Evolutionary conservation across 2,797 vertebrate genomes (phyloP).

Genomic region (Basileuterus tristriatus): DNA sequence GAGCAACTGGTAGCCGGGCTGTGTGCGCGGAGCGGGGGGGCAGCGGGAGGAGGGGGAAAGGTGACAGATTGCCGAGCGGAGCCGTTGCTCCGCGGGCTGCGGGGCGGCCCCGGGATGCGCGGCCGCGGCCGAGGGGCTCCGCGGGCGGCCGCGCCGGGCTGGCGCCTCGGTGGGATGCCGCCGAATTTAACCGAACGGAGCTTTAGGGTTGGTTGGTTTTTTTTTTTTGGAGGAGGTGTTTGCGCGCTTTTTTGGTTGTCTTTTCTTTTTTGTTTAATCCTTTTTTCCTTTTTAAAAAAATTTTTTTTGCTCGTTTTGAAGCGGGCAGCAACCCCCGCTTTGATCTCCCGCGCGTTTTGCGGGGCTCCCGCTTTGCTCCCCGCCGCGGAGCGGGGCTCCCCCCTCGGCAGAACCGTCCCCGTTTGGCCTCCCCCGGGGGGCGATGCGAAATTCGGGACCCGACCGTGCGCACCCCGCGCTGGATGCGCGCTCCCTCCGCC

Average conservation of each 20-base stretch:
- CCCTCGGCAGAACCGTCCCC: neutral
- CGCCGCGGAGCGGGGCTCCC: neutral
- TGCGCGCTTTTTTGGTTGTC: rapidly evolving
- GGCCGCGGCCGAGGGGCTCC: neutral
- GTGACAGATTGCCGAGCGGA: slow-evolving; percentile 90
- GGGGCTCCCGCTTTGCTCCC: neutral
- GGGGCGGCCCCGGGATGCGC: neutral
- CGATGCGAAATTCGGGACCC: neutral
- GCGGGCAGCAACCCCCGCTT: neutral
- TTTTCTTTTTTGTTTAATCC: too few species aligned
- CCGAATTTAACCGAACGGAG: neutral
- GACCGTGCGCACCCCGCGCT: neutral
- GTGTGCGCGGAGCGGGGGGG: slow-evolving; percentile 71
- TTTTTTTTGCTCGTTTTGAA: neutral
- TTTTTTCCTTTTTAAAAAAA: too few species aligned
- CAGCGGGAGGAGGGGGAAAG: slow-evolving; percentile 52
- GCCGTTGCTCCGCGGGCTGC: slow-evolving; percentile 79
- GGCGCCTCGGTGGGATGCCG: neutral
- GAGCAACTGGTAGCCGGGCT: slow-evolving; percentile 85
- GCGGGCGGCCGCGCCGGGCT: slow-evolving; percentile 28
- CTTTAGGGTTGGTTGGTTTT: too few species aligned
- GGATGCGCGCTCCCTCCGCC: neutral
- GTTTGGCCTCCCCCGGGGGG: neutral
- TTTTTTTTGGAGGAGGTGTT: neutral
- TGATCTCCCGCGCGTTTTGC: neutral